These are phyloP conservation scores for Venusia cambrica DNA, from an alignment of 2,888 invertebrate species.

Conservation along the genomic window DNA sequence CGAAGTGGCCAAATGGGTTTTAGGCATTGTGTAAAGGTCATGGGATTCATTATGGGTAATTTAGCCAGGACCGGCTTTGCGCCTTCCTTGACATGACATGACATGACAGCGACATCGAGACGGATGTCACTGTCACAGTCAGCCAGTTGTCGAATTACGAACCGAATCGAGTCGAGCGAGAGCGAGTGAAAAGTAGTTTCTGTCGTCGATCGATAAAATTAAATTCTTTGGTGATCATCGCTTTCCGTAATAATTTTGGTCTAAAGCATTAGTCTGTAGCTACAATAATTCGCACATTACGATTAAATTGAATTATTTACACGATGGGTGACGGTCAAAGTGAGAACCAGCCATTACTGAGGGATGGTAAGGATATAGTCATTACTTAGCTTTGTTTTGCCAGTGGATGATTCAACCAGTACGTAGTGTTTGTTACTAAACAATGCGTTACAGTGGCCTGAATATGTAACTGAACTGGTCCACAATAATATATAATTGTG, in stretches of 20 bases:
- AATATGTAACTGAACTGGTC: slow-evolving; percentile 29
- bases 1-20: too few relatives aligned
- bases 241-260: slow-evolving; percentile 26
- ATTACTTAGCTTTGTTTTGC: slow-evolving; percentile 62
- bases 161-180: too few relatives aligned
- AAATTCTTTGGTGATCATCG: too few relatives aligned
- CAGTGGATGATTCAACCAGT: slow-evolving; percentile 73
- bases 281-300: slow-evolving; percentile 38
- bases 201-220: too few relatives aligned
- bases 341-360: slow-evolving; percentile 83
- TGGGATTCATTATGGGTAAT: too few relatives aligned
- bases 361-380: slow-evolving; percentile 61
- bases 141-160: too few relatives aligned
- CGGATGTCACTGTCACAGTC: too few relatives aligned
- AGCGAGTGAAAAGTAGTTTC: too few relatives aligned
- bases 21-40: too few relatives aligned
- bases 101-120: too few relatives aligned
- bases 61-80: too few relatives aligned
- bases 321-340: slow-evolving; percentile 84
- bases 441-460: slow-evolving; percentile 43
- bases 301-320: slow-evolving; percentile 30
- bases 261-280: slow-evolving; percentile 22
- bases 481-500: slow-evolving; percentile 43
- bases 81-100: too few relatives aligned
- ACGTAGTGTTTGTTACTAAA: slow-evolving; percentile 66